A percentile compares a stretch with the other conserved stretches of the same genome.
Conservation (phyloP, 1,140 invertebrate species). For the Steinernema khuongi region DNA sequence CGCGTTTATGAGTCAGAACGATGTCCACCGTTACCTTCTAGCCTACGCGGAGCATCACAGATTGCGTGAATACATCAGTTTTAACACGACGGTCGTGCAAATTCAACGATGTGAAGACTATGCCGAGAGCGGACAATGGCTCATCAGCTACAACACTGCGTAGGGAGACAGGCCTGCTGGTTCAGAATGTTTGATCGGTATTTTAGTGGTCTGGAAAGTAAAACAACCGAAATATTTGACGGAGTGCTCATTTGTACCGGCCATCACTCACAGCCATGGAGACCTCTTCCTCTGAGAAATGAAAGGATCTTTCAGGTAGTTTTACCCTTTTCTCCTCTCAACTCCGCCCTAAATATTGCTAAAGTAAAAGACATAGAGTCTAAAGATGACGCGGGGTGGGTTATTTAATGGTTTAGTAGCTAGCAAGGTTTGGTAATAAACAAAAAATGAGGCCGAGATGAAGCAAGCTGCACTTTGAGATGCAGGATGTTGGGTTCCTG, state of each 20-base stretch:
- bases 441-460: too few species aligned
- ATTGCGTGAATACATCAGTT: slow-evolving; percentile 40
- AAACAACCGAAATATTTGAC: slow-evolving; percentile 58
- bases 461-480: too few species aligned
- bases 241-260: slow-evolving; percentile 50
- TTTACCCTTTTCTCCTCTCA: neutral
- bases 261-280: slow-evolving; percentile 58
- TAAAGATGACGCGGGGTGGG: too few species aligned
- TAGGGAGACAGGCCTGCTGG: slow-evolving; percentile 17
- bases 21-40: slow-evolving; percentile 57
- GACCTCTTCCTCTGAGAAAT: slow-evolving; percentile 47
- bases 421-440: too few species aligned
- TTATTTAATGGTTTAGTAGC: too few species aligned
- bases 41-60: slow-evolving; percentile 58
- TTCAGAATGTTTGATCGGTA: neutral
- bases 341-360: neutral
- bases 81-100: slow-evolving; percentile 40
- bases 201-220: neutral
- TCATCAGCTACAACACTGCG: slow-evolving; percentile 30
- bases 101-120: slow-evolving; percentile 31
- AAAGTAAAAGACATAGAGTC: neutral
- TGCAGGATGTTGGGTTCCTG: too few species aligned
- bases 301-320: slow-evolving; percentile 53
- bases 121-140: slow-evolving; percentile 39
- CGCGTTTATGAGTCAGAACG: slow-evolving; percentile 59